phyloP scores from a whole-genome alignment of 2,888 invertebrate species.

The Hirtodrosophila alboralis region DNA sequence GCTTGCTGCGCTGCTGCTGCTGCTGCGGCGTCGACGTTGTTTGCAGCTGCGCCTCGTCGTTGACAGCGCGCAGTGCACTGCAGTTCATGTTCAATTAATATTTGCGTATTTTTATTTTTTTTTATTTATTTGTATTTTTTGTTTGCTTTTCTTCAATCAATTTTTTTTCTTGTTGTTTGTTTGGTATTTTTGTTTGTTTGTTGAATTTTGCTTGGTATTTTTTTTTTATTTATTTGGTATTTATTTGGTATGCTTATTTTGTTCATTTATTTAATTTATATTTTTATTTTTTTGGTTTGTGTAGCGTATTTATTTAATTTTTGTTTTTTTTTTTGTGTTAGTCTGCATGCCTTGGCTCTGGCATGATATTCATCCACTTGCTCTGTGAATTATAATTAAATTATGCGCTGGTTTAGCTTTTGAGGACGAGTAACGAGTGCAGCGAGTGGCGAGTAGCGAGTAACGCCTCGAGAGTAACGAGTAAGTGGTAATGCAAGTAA shows the following conservation, averaged over 20 bases:
- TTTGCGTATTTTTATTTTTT: conserved; percentile 18
- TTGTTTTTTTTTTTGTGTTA: conserved; percentile 29
- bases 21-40: conserved; percentile 30
- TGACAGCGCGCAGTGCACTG: conserved; percentile 81
- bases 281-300: conserved; percentile 46
- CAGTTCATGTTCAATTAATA: conserved; percentile 80
- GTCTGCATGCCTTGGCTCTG: conserved; percentile 44
- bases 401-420: conserved; percentile 7
- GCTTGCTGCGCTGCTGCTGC: conserved; percentile 38
- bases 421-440: conserved; percentile 2
- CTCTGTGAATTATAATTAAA: conserved; percentile 20
- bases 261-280: conserved; percentile 22
- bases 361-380: conserved; percentile 52
- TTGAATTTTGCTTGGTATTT: conserved; percentile 12
- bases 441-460: neutral
- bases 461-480: neutral
- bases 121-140: conserved; percentile 12
- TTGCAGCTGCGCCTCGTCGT: conserved; percentile 74
- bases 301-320: conserved; percentile 33
- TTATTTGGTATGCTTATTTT: conserved; percentile 48
- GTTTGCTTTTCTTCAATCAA: conserved; percentile 10
- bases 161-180: conserved; percentile 20
- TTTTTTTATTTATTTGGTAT: conserved; percentile 32
- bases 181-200: conserved; percentile 12
- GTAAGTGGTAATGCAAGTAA: too few relatives aligned